Conservation (phyloP, 2,888 invertebrate genomes). For the Hololepta plana region DNA sequence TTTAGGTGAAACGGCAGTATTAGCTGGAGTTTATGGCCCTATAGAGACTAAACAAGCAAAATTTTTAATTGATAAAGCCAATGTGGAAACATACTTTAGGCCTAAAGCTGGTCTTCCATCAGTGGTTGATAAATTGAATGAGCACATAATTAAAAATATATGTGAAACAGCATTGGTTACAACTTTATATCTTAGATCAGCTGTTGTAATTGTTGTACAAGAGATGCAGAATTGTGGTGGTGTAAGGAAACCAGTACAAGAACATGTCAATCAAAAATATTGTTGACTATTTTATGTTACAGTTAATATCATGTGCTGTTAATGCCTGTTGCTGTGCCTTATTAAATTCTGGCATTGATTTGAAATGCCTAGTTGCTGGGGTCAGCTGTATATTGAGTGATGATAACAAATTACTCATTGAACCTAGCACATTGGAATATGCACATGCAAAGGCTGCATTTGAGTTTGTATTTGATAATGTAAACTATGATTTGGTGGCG, state of each 20-base stretch:
- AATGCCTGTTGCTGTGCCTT: constrained; percentile 73
- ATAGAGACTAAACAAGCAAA: constrained; percentile 59
- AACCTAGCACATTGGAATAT: constrained; percentile 22
- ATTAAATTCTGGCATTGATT: constrained; percentile 64
- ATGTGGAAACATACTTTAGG: constrained; percentile 60
- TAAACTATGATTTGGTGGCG: constrained; percentile 35
- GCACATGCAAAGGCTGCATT: constrained; percentile 41
- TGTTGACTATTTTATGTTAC: no score
- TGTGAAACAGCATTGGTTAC: constrained; percentile 57
- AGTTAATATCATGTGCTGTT: constrained; percentile 62
- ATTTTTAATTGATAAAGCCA: constrained; percentile 58
- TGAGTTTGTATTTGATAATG: constrained; percentile 58
- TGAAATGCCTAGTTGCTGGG: constrained; percentile 67
- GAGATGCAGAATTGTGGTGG: constrained; percentile 74
- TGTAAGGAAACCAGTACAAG: no score
- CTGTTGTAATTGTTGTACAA: constrained; percentile 62
- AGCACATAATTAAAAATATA: constrained; percentile 55
- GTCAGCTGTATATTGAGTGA: constrained; percentile 53
- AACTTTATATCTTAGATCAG: constrained; percentile 61
- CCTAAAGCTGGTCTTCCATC: constrained; percentile 61
- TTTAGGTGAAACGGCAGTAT: constrained; percentile 58
- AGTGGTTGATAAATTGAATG: constrained; percentile 52
- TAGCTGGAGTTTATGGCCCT: constrained; percentile 70
- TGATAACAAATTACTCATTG: constrained; percentile 30
- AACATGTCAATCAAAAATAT: constrained; percentile 8